Evolutionary conservation across 2,797 vertebrate species (phyloP).

Genomic region (Lacerta agilis): DNA sequence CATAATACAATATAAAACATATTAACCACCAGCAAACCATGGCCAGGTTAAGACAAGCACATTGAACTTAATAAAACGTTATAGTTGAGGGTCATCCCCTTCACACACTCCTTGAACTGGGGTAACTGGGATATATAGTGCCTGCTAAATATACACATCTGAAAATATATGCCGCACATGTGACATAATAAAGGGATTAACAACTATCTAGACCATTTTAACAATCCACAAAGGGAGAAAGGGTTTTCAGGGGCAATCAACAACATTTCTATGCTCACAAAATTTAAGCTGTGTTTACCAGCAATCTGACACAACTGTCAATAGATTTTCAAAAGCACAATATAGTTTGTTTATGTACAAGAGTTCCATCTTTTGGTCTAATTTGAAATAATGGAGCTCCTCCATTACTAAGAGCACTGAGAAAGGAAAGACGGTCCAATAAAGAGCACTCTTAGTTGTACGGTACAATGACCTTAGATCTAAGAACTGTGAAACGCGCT

Average conservation of each 20-base stretch:
- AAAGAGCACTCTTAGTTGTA: neutral
- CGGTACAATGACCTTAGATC: neutral
- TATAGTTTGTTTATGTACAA: neutral
- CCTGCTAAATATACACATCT: neutral
- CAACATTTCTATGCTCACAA: neutral
- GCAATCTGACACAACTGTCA: neutral
- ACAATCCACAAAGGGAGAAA: neutral
- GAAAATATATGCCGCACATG: neutral
- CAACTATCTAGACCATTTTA: neutral
- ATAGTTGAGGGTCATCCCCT: too few relatives aligned
- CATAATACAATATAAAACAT: too few relatives aligned
- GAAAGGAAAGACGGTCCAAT: neutral
- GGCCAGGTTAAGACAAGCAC: too few relatives aligned
- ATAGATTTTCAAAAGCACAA: slow-evolving; percentile 5
- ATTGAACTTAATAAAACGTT: too few relatives aligned
- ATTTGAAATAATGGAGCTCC: neutral
- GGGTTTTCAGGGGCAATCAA: neutral
- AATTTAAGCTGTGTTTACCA: neutral
- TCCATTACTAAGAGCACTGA: slow-evolving; percentile 27
- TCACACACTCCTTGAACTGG: too few relatives aligned
- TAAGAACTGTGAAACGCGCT: neutral
- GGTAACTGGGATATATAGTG: neutral
- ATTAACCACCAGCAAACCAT: too few relatives aligned
- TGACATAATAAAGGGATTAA: neutral
- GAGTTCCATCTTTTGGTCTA: neutral